Conservation (phyloP, 2,888 invertebrate species). For the Ectemnius lituratus region DNA sequence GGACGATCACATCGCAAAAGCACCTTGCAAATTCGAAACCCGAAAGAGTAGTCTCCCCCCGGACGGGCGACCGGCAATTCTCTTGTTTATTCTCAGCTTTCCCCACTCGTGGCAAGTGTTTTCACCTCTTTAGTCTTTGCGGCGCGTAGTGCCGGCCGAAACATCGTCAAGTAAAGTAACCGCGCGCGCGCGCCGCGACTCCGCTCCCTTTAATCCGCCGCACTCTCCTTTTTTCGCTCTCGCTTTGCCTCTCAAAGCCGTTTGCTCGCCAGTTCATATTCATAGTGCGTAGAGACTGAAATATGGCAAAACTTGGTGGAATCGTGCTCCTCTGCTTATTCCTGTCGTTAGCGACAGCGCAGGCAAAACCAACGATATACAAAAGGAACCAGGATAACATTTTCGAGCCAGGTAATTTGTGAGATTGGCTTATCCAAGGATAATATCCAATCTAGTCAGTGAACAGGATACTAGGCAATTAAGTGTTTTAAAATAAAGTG, state of each 20-base stretch:
- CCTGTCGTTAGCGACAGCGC: slow-evolving; percentile 33
- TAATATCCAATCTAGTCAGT: too few relatives aligned
- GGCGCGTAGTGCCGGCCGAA: slow-evolving; percentile 50
- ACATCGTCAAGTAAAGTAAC: slow-evolving; percentile 45
- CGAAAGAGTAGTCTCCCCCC: neutral
- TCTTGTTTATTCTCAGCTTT: slow-evolving; percentile 59
- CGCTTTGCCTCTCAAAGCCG: neutral
- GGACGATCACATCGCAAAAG: neutral
- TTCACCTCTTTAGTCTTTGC: slow-evolving; percentile 50
- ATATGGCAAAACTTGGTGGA: slow-evolving; percentile 33
- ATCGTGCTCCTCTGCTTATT: slow-evolving; percentile 52
- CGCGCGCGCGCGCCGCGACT: slow-evolving; percentile 19
- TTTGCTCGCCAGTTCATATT: neutral
- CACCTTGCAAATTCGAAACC: slow-evolving; percentile 18
- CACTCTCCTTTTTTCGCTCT: neutral
- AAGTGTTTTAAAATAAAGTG: too few relatives aligned
- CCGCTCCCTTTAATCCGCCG: slow-evolving; percentile 6
- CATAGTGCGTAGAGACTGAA: neutral
- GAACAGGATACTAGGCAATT: too few relatives aligned
- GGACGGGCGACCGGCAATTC: slow-evolving; percentile 40
- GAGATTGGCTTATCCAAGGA: neutral
- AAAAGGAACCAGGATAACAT: slow-evolving; percentile 72
- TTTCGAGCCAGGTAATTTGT: slow-evolving; percentile 70
- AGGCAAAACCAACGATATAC: slow-evolving; percentile 71
- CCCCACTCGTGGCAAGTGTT: slow-evolving; percentile 64